These are phyloP conservation scores for Mylabris phalerata DNA, from an alignment of 1,140 invertebrate species.

Conservation along the genomic window DNA sequence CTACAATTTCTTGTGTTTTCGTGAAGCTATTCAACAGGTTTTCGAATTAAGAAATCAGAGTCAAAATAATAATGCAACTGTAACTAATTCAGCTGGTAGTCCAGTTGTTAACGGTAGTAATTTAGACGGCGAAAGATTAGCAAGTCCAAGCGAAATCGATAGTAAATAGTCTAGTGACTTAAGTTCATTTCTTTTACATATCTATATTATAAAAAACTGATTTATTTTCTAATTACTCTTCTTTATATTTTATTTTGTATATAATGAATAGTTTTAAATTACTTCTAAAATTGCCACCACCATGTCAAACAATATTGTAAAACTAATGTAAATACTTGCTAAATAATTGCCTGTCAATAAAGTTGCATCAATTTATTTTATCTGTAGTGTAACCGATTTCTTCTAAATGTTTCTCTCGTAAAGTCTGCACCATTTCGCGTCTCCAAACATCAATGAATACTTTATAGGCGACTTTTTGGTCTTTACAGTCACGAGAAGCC, in stretches of 20 bases:
- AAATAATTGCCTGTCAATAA: neutral
- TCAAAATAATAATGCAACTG: conserved; percentile 15
- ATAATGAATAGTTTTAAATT: neutral
- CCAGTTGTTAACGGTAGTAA: conserved; percentile 36
- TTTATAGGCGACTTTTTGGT: conserved; percentile 28
- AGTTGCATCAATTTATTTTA: neutral
- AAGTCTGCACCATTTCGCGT: conserved; percentile 13
- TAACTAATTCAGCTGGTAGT: conserved; percentile 30
- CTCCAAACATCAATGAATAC: conserved; percentile 32
- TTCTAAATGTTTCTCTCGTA: conserved; percentile 14
- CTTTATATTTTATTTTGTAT: neutral
- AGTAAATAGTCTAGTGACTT: neutral
- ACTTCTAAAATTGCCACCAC: neutral
- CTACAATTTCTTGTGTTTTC: conserved; percentile 93
- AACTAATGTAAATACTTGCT: neutral
- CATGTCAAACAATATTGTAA: neutral
- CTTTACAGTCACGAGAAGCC: conserved; percentile 31
- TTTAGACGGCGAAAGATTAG: conserved; percentile 24
- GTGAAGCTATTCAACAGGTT: conserved; percentile 85
- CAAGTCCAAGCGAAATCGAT: conserved; percentile 28
- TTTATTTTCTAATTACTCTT: neutral
- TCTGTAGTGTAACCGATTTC: neutral
- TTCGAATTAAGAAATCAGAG: conserved; percentile 72
- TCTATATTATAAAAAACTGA: neutral
- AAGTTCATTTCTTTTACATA: neutral